These are phyloP conservation scores for Dryoscopus gambensis DNA, from an alignment of 2,113 vertebrate genomes.

Conservation along the genomic window DNA sequence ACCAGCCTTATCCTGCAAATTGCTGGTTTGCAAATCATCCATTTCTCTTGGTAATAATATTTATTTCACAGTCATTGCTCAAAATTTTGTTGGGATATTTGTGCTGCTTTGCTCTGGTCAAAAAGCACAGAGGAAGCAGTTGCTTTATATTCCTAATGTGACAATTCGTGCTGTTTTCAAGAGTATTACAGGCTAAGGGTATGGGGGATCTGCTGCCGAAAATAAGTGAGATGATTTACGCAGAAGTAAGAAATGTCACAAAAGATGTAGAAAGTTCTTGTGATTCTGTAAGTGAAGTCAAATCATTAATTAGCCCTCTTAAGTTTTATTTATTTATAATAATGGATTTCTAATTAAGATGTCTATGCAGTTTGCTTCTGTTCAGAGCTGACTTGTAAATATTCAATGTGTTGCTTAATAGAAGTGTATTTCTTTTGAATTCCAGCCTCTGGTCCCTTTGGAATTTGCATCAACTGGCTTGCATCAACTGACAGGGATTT, in stretches of 20 bases:
- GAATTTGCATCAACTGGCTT: background rate
- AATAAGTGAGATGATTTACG: background rate
- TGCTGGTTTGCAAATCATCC: background rate
- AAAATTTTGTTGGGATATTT: background rate
- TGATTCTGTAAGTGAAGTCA: background rate
- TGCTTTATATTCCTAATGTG: background rate
- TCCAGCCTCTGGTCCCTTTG: slow-evolving; percentile 8
- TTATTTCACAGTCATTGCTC: background rate
- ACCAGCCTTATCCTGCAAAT: background rate
- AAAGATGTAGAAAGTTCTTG: background rate
- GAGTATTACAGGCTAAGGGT: background rate
- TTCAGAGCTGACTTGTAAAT: background rate
- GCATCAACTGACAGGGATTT: background rate
- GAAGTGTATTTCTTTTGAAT: slow-evolving; percentile 4
- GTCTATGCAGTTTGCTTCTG: background rate
- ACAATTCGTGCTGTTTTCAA: background rate
- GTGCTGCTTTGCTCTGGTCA: background rate
- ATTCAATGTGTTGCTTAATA: background rate
- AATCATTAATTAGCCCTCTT: background rate
- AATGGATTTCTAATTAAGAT: background rate
- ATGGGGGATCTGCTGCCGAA: background rate
- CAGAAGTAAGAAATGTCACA: background rate
- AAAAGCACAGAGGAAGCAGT: background rate
- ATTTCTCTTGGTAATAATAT: background rate
- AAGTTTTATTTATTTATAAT: background rate